Evolutionary conservation across 2,113 vertebrate species (phyloP).

Genomic region (Thamnaconus septentrionalis): DNA sequence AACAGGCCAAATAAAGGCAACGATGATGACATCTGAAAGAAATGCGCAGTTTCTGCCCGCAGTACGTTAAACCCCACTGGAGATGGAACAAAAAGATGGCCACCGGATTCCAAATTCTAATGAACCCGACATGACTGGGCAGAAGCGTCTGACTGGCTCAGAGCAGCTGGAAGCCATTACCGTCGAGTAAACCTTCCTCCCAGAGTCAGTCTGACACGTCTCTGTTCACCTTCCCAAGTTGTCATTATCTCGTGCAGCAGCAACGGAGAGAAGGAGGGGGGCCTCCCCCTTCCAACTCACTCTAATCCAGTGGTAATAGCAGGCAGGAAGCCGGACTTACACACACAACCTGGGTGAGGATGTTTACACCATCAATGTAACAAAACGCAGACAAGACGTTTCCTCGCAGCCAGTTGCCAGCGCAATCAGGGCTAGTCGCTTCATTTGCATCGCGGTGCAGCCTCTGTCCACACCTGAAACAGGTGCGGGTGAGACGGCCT

Average conservation of each 20-base stretch:
- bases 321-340: constrained; percentile 32
- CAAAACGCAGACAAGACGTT: constrained; percentile 22
- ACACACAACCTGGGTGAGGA: constrained; percentile 32
- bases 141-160: constrained; percentile 3
- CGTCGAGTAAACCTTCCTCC: constrained; percentile 17
- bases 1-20: too few relatives aligned
- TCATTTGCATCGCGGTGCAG: constrained; percentile 25
- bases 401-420: constrained; percentile 8
- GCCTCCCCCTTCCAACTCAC: constrained; percentile 33
- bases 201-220: constrained; percentile 21
- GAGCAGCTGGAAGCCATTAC: constrained; percentile 62
- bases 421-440: constrained; percentile 5
- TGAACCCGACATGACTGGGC: not conserved
- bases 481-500: too few relatives aligned
- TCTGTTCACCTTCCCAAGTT: constrained; percentile 36
- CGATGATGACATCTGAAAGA: too few relatives aligned
- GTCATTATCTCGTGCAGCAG: constrained; percentile 56
- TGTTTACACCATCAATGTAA: constrained; percentile 31
- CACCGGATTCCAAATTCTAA: constrained; percentile 3
- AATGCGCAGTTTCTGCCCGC: too few relatives aligned
- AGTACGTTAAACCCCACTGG: too few relatives aligned
- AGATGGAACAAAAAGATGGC: constrained; percentile 3
- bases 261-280: constrained; percentile 3
- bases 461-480: constrained; percentile 15
- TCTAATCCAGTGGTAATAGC: constrained; percentile 59